Percentiles rank a stretch among this genome's conserved stretches.
phyloP scores from a whole-genome alignment of 2,797 vertebrate species.

The Lycodopsis pacificus region DNA sequence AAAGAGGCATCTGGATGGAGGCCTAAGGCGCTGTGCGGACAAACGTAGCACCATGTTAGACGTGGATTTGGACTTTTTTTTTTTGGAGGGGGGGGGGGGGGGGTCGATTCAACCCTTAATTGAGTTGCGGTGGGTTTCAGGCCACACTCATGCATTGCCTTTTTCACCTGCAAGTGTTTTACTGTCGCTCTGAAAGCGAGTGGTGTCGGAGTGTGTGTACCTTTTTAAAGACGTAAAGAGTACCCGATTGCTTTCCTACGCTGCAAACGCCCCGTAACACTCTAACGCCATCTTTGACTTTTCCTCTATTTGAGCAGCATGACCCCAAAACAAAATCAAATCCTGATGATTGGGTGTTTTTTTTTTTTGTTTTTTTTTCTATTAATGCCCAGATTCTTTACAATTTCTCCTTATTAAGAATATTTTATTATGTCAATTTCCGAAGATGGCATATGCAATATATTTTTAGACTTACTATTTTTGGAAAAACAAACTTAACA shows the following conservation, averaged over 20 bases:
- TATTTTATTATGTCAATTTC: conserved; percentile 86
- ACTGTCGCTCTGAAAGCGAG: conserved; percentile 57
- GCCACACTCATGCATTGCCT: conserved; percentile 68
- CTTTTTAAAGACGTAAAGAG: conserved; percentile 62
- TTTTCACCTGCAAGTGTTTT: conserved; percentile 71
- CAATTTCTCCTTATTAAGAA: conserved; percentile 76
- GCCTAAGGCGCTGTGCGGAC: conserved; percentile 55
- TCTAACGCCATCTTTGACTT: conserved; percentile 68
- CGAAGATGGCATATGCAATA: conserved; percentile 85
- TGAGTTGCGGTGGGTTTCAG: conserved; percentile 39
- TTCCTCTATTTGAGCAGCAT: conserved; percentile 44
- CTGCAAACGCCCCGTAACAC: conserved; percentile 47
- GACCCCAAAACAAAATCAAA: conserved; percentile 52
- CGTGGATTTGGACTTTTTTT: conserved; percentile 17
- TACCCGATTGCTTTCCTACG: conserved; percentile 66
- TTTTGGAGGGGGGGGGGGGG: background rate
- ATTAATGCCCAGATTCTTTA: conserved; percentile 63
- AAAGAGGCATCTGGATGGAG: conserved; percentile 41
- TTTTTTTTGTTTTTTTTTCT: conserved; percentile 55
- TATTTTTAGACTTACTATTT: conserved; percentile 86
- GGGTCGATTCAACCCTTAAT: conserved; percentile 26
- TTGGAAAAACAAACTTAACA: conserved; percentile 71
- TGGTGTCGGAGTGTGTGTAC: conserved; percentile 51
- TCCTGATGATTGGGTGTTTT: conserved; percentile 42
- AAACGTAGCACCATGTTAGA: conserved; percentile 60